Base-by-base conservation (phyloP, 2,797 vertebrate genomes). In the Clamator glandarius region DNA sequence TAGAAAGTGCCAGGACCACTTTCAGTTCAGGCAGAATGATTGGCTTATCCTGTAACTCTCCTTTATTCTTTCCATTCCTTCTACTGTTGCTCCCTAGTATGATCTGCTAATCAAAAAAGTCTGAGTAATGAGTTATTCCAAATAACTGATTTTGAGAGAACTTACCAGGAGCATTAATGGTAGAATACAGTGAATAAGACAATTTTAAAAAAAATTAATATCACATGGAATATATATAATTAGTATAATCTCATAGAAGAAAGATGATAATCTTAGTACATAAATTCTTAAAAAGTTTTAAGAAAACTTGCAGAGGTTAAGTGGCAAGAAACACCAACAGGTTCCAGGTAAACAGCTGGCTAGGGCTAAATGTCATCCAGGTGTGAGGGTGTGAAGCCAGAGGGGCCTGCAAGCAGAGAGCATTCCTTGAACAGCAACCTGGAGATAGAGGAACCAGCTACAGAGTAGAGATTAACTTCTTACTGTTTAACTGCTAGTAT, bases 11-110 rank as follows among this genome's bases (percentile, higher is more conserved):
- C 50, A 91, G 76, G 85, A 92, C 69, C 69, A 87, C 50, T 79
- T 85, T 85, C 48, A 61, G 24, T 36, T 86, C 69, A 89, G 72
- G 78, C 89, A 91, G 87, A 87, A 69, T 0, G 2, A 90, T 50
- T 33, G 70, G 31, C 18, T 95, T 91, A 77, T 74, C 44, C 58
- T 72, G 31, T 70, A 87, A 80, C 89, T 74, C 76, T 90, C 41
- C n/a, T 70, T 90, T 86, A 80, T 91, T 83, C 66, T 74, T 89
- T 91, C 90, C 59, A 77, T 87, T 80, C 75, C 52, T 89, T 95
- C 62, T 85, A 63, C 57, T 83, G 67, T 87, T 87, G 41, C 44
- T 85, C 52, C 8, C 23, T 33, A 25, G 79, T 85, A 87, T 63
- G 92, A 63, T 33, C 85, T 57, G 36, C 20, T 88, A 73, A 90